phyloP scores from a whole-genome alignment of 2,797 vertebrate genomes.

The Platyrinchus mystaceus region DNA sequence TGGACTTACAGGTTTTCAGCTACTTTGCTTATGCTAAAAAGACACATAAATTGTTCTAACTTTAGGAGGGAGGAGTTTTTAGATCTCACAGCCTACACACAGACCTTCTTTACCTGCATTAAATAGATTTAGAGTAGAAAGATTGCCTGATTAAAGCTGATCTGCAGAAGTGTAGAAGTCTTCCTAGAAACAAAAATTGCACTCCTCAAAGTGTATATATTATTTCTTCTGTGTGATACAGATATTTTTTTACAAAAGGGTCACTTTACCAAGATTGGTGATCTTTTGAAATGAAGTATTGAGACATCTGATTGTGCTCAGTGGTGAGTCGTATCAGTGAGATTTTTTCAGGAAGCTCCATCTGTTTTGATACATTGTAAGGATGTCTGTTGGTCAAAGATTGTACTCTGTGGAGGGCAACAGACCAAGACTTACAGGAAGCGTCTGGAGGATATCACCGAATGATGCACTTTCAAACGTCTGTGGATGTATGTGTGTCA shows the following conservation, averaged over 20 bases:
- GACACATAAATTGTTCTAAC: not conserved
- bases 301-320: not conserved
- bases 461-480: not conserved
- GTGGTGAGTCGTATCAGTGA: not conserved
- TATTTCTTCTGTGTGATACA: not conserved
- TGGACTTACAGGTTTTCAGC: not conserved
- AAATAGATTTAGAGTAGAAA: not conserved
- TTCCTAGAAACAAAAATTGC: not conserved
- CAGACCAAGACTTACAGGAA: not conserved
- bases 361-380: constrained; percentile 2
- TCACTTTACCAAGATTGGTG: not conserved
- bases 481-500: not conserved
- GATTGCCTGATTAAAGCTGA: not conserved
- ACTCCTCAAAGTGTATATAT: not conserved
- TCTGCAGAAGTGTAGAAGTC: not conserved
- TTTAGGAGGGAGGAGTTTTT: not conserved
- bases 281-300: not conserved
- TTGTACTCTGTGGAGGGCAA: not conserved
- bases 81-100: not conserved
- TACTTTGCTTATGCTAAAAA: not conserved
- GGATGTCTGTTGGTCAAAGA: constrained; percentile 16
- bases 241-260: not conserved
- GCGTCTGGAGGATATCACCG: not conserved
- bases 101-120: not conserved
- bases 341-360: not conserved